Conservation (phyloP, 2,888 invertebrate species). For the Lymantria dispar region DNA sequence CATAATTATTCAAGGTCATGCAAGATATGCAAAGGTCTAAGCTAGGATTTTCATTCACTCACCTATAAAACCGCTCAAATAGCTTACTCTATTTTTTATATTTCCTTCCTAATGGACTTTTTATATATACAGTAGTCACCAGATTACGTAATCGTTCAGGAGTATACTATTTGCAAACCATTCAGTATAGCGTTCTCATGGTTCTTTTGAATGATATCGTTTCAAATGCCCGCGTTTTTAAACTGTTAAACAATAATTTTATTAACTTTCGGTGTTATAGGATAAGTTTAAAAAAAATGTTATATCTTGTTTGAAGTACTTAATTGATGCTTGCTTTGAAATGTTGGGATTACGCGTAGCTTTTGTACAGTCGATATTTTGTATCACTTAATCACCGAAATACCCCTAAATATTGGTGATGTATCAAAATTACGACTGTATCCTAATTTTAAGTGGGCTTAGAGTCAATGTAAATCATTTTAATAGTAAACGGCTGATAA, state of each 20-base stretch:
- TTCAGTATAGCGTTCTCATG: not conserved
- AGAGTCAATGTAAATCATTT: conserved; percentile 35
- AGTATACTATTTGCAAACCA: not conserved
- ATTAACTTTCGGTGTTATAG: conserved; percentile 24
- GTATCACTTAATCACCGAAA: conserved; percentile 3
- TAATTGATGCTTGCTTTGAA: conserved; percentile 22
- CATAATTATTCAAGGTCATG: too few relatives aligned
- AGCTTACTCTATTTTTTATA: too few relatives aligned
- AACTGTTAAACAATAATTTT: conserved; percentile 17
- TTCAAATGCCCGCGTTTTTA: conserved; percentile 5
- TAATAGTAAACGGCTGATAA: conserved; percentile 28
- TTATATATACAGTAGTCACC: too few relatives aligned
- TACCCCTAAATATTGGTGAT: not conserved
- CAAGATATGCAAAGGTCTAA: too few relatives aligned
- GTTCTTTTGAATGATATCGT: not conserved
- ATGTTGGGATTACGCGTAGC: conserved; percentile 10
- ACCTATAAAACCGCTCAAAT: too few relatives aligned
- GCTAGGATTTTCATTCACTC: too few relatives aligned
- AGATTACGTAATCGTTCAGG: too few relatives aligned
- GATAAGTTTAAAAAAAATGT: conserved; percentile 24
- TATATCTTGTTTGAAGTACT: conserved; percentile 19
- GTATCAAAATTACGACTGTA: conserved; percentile 22
- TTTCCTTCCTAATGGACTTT: too few relatives aligned
- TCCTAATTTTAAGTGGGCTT: conserved; percentile 20
- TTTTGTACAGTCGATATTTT: conserved; percentile 23